These are phyloP conservation scores for Cheilosia scutellata DNA, from an alignment of 2,888 invertebrate genomes.

Conservation along the genomic window DNA sequence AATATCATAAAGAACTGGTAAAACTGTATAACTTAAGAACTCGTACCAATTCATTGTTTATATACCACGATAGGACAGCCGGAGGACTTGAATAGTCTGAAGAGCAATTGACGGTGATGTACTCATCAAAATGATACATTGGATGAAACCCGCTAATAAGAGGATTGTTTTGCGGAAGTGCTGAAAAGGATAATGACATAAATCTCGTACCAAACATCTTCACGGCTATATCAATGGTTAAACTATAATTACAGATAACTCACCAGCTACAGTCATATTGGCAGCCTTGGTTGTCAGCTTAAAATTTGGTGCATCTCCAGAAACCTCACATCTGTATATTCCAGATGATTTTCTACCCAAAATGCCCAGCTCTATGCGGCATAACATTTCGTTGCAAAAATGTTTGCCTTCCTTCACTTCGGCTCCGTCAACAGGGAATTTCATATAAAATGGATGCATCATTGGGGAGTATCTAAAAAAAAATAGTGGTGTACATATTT, in stretches of 20 bases:
- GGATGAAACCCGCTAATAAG: slow-evolving; percentile 76
- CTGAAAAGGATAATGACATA: slow-evolving; percentile 47
- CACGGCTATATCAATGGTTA: too few species aligned
- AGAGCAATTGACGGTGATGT: slow-evolving; percentile 78
- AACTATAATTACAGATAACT: slow-evolving; percentile 69
- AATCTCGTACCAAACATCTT: too few species aligned
- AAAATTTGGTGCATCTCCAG: slow-evolving; percentile 86
- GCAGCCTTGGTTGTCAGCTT: slow-evolving; percentile 84
- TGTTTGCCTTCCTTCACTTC: slow-evolving; percentile 76
- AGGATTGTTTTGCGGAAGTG: slow-evolving; percentile 78
- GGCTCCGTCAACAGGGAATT: slow-evolving; percentile 77
- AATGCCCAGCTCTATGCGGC: slow-evolving; percentile 77
- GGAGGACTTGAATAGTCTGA: slow-evolving; percentile 78
- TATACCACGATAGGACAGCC: slow-evolving; percentile 77
- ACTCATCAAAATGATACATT: slow-evolving; percentile 77
- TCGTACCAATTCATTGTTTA: slow-evolving; percentile 78
- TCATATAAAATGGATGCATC: slow-evolving; percentile 77
- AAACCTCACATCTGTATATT: slow-evolving; percentile 85
- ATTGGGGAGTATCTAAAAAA: slow-evolving; percentile 78
- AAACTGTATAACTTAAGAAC: background rate
- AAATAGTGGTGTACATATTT: background rate
- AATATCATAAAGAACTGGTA: background rate
- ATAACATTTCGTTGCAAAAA: slow-evolving; percentile 77
- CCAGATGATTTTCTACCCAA: slow-evolving; percentile 81
- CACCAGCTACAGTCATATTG: slow-evolving; percentile 85